Base-by-base conservation (phyloP, 2,888 invertebrate species). In the Dicroscelio sp. region DNA sequence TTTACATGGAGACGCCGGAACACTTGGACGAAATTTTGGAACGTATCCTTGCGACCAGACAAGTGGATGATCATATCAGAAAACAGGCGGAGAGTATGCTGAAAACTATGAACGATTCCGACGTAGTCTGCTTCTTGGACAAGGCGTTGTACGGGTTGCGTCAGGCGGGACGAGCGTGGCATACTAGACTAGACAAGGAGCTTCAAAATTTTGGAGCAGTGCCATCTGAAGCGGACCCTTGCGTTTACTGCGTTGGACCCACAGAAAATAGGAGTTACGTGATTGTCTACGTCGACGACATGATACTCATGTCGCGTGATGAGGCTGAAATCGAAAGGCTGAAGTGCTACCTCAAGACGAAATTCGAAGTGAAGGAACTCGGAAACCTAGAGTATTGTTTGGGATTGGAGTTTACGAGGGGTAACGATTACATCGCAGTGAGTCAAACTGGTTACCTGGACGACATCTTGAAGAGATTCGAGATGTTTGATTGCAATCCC, bases 1-100 rank as follows among this genome's bases (percentile, higher is more conserved):
- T 90, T 33, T 38, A 73, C 0, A 93, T 93, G 93, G 82, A 92
- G 58, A 63, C 65, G 12, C 92, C 92, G 0, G 82, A 84, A 8
- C 52, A 73, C 25, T 73, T 78, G 5, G 33, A 75, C 23, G 60
- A 91, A 6, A 55, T 55, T 3, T 60, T 90, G 65, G 65, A 65
- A 33, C n/a, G n/a, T 2, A 52, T 52, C n/a, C 3, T 52, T 8
- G 52, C 52, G 23, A 52, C 52, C n/a, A 52, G 52, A 52, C 52
- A n/a, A 52, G n/a, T 23, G n/a, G 52, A 20, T 2, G 52, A 20
- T n/a, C 52, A 12, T n/a, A 25, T 67, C 20, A 31, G 23, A 35
- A 8, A 67, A 25, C 10, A 67, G 67, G 71, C 43, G 20, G 23
- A 33, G 71, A 23, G 48, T 1, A 71, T 71, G 71, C 2, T 71